Evolutionary conservation across 2,888 invertebrate genomes (phyloP), one percentile per base, ranked within the genome.

Genomic region (Hipparchia sbordonii): DNA sequence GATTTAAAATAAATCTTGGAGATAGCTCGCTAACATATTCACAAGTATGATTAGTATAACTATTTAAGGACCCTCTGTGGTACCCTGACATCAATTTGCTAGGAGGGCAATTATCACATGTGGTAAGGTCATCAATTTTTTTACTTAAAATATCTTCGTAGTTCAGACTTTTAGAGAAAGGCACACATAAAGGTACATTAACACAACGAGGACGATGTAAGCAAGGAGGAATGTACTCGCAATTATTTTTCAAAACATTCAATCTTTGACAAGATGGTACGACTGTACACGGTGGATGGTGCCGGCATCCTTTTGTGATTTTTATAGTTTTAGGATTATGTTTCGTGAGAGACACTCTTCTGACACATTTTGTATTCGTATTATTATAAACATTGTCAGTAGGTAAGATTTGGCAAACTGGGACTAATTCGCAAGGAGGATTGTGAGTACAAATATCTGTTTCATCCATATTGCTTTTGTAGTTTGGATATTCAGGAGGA

Each of bases 241-340:
- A 90, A 72, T 91, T 89, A 76, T 90, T 92, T 76, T 88, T 87
- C 12, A 92, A 77, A 23, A 92, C 89, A 72, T 85, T 88, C 33
- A 84, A 79, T 77, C 87, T 88, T 81, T 92, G 92, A 80, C 92
- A 93, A 1, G 90, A 90, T 10, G 92, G 92, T n/a, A 88, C 92
- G 2, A 91, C 91, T 6, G 87, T 89, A 77, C 92, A 92, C 1
- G 92, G 92, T 2, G 92, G 92, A 75, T 92, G 90, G 76, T 93
- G 92, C 75, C 90, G 84, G 78, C 92, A 92, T 6, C 91, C 91
- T 83, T 92, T 92, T 12, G 90, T 90, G 57, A 92, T 87, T 81
- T 88, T 85, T 48, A 93, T 87, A 48, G 86, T 80, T 76, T 85
- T 85, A 45, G 88, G 87, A 56, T 77, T 78, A 33, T 82, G 67